Evolutionary conservation across 2,797 vertebrate genomes (phyloP).

Genomic region (Momotus momota): DNA sequence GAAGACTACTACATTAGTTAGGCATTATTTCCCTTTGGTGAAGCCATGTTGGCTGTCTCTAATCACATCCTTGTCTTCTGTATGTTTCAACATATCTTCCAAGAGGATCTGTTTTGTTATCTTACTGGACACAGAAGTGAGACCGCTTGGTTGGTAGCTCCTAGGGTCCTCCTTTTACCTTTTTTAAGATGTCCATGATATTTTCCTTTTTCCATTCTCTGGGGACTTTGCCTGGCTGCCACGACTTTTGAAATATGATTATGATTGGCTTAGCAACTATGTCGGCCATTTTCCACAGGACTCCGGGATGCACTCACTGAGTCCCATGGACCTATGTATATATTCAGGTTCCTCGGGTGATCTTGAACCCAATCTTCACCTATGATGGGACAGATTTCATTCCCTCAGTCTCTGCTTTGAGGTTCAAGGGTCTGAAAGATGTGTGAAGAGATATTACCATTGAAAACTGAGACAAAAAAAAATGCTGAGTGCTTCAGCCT

Average conservation of each 20-base stretch:
- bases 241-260: not conserved
- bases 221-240: not conserved
- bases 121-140: not conserved
- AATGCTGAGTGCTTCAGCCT: not conserved
- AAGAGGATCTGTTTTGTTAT: not conserved
- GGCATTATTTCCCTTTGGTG: not conserved
- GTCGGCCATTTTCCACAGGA: not conserved
- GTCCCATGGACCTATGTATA: no score
- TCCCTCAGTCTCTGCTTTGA: not conserved
- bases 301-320: not conserved
- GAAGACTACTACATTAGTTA: not conserved
- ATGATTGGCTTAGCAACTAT: not conserved
- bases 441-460: not conserved
- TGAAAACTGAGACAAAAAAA: not conserved
- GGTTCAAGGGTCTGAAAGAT: not conserved
- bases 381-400: not conserved
- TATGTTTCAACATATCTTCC: not conserved
- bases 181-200: not conserved
- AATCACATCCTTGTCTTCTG: not conserved
- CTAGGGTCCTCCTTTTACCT: not conserved
- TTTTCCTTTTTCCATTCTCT: not conserved
- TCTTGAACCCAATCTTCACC: fast-evolving
- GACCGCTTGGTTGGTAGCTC: not conserved
- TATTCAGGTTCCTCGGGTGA: not conserved
- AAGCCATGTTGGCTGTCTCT: not conserved